Percentiles rank a stretch among this genome's conserved stretches.
These are phyloP conservation scores for Strix occidentalis DNA, from an alignment of 2,797 vertebrate genomes.

Conservation along the genomic window DNA sequence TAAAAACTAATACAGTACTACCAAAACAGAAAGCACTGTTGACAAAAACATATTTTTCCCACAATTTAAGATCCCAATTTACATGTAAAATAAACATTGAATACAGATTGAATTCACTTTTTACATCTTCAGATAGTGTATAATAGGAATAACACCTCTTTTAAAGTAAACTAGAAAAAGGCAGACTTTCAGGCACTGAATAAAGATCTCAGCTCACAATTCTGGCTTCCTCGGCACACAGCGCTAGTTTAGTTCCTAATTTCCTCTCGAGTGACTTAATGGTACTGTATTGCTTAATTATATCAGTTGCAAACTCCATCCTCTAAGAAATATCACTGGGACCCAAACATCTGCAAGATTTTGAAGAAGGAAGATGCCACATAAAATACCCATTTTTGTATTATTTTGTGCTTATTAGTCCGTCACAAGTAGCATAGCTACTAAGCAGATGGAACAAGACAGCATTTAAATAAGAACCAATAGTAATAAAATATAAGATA, in stretches of 20 bases:
- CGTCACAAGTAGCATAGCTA: conserved; percentile 56
- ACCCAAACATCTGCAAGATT: conserved; percentile 79
- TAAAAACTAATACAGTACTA: conserved; percentile 67
- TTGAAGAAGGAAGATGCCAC: conserved; percentile 69
- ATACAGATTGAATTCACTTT: conserved; percentile 69
- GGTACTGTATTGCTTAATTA: conserved; percentile 81
- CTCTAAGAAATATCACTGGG: conserved; percentile 76
- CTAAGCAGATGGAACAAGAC: conserved; percentile 59
- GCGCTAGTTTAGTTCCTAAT: conserved; percentile 79
- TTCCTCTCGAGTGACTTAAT: conserved; percentile 81
- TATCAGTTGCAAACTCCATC: conserved; percentile 77
- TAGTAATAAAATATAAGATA: conserved; percentile 54
- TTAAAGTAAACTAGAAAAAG: conserved; percentile 66
- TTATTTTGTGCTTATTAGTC: conserved; percentile 75
- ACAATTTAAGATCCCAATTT: conserved; percentile 67
- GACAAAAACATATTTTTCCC: conserved; percentile 66
- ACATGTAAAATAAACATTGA: conserved; percentile 69
- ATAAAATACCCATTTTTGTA: conserved; percentile 70
- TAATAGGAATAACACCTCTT: conserved; percentile 69
- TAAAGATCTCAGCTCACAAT: conserved; percentile 77
- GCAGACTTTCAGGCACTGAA: conserved; percentile 65
- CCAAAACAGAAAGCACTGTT: conserved; percentile 65
- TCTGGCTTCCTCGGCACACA: conserved; percentile 76
- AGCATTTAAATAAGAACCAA: conserved; percentile 57
- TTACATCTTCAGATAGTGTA: conserved; percentile 50